Evolutionary conservation across 2,797 vertebrate genomes (phyloP), one percentile per base, ranked within the genome.

Genomic region (Sebastes hubbsi): DNA sequence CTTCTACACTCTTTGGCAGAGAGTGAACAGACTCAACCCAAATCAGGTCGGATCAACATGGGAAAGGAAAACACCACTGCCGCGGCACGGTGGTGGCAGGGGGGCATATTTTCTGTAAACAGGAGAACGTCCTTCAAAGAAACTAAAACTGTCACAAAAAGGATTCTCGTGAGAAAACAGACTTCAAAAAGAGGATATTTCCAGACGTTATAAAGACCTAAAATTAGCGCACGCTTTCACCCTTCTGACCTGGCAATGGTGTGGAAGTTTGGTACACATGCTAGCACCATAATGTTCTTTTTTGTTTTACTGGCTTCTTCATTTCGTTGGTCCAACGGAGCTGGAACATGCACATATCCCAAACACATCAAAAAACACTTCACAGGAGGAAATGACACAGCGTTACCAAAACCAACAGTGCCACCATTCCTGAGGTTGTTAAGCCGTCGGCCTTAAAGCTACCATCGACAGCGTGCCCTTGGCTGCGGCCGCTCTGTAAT

Each of bases 401-500:
- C 63, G 5, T 90, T 83, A 84, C 82, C 78, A 73, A 82, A 89
- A 87, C 88, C 87, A 88, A 75, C 71, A 88, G 80, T 83, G 84
- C 88, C 89, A 85, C 86, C 78, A 86, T 86, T 90, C 86, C 80
- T 84, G 24, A 84, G 55, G 89, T 83, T 82, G 85, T 81, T 86
- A 87, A 93, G 83, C 83, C 75, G 81, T 82, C 38, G 63, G 89
- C 87, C 89, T 87, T 88, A 69, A 91, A 86, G 74, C 84, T 81
- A 78, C 82, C 86, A 75, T 52, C 69, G 89, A 92, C 84, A 78
- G 85, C 80, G 84, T 78, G 84, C 84, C 77, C 84, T 80, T 81
- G 85, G 77, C 81, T 77, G 38, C 0, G 9, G 79, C 58, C 34
- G 32, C 86, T 88, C 91, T 93, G 84, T 94, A 90, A 93, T 94